Base-by-base conservation (phyloP, 2,888 invertebrate genomes). In the Cryptocephalus primarius region DNA sequence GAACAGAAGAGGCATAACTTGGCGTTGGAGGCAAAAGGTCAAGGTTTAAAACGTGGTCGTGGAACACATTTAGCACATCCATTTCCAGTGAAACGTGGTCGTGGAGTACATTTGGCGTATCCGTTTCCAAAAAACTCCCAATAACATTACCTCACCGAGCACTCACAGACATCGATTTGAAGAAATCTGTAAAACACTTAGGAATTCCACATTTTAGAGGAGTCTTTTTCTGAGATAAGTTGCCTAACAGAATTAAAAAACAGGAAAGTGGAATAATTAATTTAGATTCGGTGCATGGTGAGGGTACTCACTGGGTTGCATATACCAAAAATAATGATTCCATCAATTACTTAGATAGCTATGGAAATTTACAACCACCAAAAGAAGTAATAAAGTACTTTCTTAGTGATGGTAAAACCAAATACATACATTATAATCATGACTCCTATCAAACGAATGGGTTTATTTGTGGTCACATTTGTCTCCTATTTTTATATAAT, bases 1-100 rank as follows among this genome's bases (percentile, higher is more conserved):
- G 65, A 69, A 55, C 54, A 49, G 22, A 45, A 57, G 41, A 55
- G 64, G 6, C 67, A 66, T 49, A 68, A 68, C 52, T 48, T 56
- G 52, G 52, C 48, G 11, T 65, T 67, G 63, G 67, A 68, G 58
- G 52, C 60, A 40, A 61, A 64, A 38, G 63, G 61, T 22, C 43
- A 65, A 32, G 65, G 43, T 45, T 32, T 33, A n/a, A 32, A 47
- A 11, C 22, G 11, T 43, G 49, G 67, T 8, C 47, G 48, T 42
- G 48, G 54, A 14, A 41, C 58, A 12, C 55, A 55, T 49, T 41
- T 59, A 36, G n/a, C n/a, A n/a, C n/a, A n/a, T n/a, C n/a, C n/a
- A n/a, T n/a, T n/a, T n/a, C n/a, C n/a, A n/a, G n/a, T n/a, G n/a
- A n/a, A n/a, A n/a, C n/a, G n/a, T n/a, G n/a, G n/a, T n/a, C n/a